Base-by-base conservation (phyloP, 2,888 invertebrate genomes). In the Mesorhabditis belari region DNA sequence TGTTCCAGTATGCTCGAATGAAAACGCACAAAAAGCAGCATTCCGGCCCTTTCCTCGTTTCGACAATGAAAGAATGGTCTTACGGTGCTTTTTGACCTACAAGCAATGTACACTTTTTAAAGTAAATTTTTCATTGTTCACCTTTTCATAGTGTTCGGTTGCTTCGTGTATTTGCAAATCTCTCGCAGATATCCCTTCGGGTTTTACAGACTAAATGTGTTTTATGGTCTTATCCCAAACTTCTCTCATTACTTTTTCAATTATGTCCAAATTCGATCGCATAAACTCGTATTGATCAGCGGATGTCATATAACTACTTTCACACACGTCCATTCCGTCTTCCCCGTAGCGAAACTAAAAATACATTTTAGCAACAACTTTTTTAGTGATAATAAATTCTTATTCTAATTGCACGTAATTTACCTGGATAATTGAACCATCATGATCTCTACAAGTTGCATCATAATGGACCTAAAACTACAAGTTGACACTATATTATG, bases 391-490 rank as follows among this genome's bases (percentile, higher is more conserved):
- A 24, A n/a, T 49, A n/a, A n/a, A n/a, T 9, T 3, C 9, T 17
- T 24, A 28, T 4, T 57, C 12, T n/a, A 4, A 56, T 17, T 6
- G 56, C 5, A 25, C 29, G n/a, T 27, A 9, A 17, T 17, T 51
- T 77, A 88, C 87, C 84, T 93, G 96, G 57, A 98, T 87, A 1
- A 99, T 87, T 80, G 89, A 89, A 29, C 89, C 89, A 82, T 98
- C 96, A 63, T 90, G 88, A 81, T 99, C 96, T 66, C 96, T 86
- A 0, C 98, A 98, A 0, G 96, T 96, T 77, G 89, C 85, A 82
- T 99, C 98, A 81, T 98, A 96, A 60, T 88, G 87, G 0, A 96
- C 89, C 44, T n/a, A n/a, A 2, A n/a, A n/a, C n/a, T n/a, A n/a
- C n/a, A n/a, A n/a, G n/a, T n/a, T n/a, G n/a, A n/a, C n/a, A n/a